phyloP scores from a whole-genome alignment of 1,140 invertebrate genomes.

The Condylostylus longicornis region DNA sequence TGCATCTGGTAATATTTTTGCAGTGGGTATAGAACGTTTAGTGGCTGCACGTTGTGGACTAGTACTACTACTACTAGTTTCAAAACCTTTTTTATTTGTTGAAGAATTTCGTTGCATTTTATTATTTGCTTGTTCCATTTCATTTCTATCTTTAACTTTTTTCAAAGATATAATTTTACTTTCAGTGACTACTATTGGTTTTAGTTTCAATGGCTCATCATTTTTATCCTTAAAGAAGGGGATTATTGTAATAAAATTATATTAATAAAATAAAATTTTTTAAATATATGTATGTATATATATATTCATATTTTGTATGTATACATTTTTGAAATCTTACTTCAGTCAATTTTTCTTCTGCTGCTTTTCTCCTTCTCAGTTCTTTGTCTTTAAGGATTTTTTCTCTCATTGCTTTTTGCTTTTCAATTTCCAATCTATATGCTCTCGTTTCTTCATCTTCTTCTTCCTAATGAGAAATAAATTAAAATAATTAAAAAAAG shows the following conservation, averaged over 20 bases:
- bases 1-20: slow-evolving; percentile 28
- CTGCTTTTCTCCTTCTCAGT: slow-evolving; percentile 41
- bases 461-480: slow-evolving; percentile 26
- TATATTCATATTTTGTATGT: background rate
- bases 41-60: slow-evolving; percentile 6
- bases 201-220: slow-evolving; percentile 13
- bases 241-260: slow-evolving; percentile 14
- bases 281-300: slow-evolving; percentile 3
- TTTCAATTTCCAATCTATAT: slow-evolving; percentile 47
- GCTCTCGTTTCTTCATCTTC: slow-evolving; percentile 46
- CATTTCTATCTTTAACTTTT: slow-evolving; percentile 17
- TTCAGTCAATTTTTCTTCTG: slow-evolving; percentile 30
- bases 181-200: slow-evolving; percentile 15
- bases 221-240: background rate
- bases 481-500: background rate
- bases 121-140: slow-evolving; percentile 1
- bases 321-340: slow-evolving; percentile 11
- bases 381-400: slow-evolving; percentile 44
- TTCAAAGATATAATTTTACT: slow-evolving; percentile 30
- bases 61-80: background rate
- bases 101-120: slow-evolving; percentile 5
- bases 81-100: slow-evolving; percentile 2
- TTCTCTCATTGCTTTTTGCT: slow-evolving; percentile 45
- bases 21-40: slow-evolving; percentile 21
- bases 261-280: slow-evolving; percentile 11